Percentiles rank a stretch among this genome's conserved stretches.
These are phyloP conservation scores for Panthera leo DNA, from an alignment of 2,113 vertebrate species.

Conservation along the genomic window DNA sequence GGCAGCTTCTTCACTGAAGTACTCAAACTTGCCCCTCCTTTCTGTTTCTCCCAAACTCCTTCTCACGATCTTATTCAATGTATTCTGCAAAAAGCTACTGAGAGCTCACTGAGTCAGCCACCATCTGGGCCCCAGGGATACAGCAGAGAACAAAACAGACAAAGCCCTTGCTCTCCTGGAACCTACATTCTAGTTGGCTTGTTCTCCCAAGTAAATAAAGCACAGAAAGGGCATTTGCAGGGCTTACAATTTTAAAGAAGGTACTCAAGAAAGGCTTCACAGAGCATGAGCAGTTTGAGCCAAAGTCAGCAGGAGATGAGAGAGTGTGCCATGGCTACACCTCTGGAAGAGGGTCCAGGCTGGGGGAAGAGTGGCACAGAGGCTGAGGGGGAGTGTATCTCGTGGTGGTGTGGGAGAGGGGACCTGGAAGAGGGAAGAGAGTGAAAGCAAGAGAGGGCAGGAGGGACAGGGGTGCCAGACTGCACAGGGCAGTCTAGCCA, in stretches of 20 bases:
- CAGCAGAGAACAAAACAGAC: neutral
- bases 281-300: neutral
- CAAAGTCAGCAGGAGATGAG: neutral
- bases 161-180: neutral
- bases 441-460: neutral
- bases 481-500: neutral
- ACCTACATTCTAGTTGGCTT: neutral
- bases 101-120: neutral
- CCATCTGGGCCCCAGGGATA: neutral
- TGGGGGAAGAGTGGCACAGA: too few species aligned
- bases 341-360: neutral
- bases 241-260: neutral
- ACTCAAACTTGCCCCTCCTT: neutral
- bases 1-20: neutral
- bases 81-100: neutral
- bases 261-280: neutral
- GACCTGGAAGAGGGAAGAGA: accelerated
- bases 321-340: neutral
- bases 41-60: neutral
- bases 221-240: neutral
- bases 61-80: neutral
- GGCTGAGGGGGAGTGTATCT: neutral
- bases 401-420: too few species aligned
- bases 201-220: neutral
- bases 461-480: neutral